A percentile compares a stretch with the other conserved stretches of the same genome.
These are phyloP conservation scores for Helicoverpa armigera DNA, from an alignment of 1,140 invertebrate species.

Conservation along the genomic window DNA sequence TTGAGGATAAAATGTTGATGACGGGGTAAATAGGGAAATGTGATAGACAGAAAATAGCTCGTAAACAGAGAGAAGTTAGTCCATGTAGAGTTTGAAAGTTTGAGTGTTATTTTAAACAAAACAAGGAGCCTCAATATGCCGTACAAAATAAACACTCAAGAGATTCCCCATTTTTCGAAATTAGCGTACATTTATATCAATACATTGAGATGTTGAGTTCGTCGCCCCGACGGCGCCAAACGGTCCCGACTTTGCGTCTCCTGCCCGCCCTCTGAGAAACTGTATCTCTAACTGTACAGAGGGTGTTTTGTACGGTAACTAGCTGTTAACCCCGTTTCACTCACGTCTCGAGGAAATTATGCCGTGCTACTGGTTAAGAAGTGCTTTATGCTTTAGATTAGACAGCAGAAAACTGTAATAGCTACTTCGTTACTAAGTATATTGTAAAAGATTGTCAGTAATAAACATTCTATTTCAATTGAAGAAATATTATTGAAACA, in stretches of 20 bases:
- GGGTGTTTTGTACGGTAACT: background rate
- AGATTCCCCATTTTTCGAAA: background rate
- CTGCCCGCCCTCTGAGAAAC: slow-evolving; percentile 28
- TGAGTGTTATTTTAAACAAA: background rate
- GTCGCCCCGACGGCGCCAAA: slow-evolving; percentile 53
- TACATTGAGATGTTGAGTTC: slow-evolving; percentile 35
- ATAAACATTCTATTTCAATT: too few relatives aligned
- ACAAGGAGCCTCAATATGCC: too few relatives aligned
- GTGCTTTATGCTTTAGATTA: too few relatives aligned
- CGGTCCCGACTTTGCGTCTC: slow-evolving; percentile 56
- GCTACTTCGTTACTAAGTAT: too few relatives aligned
- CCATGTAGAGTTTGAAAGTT: too few relatives aligned
- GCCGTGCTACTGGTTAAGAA: too few relatives aligned
- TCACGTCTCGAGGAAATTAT: too few relatives aligned
- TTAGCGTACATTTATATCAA: slow-evolving; percentile 31
- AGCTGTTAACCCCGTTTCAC: background rate
- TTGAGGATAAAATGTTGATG: too few relatives aligned
- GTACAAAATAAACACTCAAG: background rate
- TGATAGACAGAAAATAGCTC: background rate
- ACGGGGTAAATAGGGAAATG: too few relatives aligned
- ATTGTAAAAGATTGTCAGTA: too few relatives aligned
- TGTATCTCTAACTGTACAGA: slow-evolving; percentile 2
- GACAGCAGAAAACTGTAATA: too few relatives aligned
- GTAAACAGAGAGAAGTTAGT: background rate
- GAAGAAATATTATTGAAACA: too few relatives aligned